Base-by-base conservation (phyloP, 2,888 invertebrate genomes). In the Cosmopolites sordidus region DNA sequence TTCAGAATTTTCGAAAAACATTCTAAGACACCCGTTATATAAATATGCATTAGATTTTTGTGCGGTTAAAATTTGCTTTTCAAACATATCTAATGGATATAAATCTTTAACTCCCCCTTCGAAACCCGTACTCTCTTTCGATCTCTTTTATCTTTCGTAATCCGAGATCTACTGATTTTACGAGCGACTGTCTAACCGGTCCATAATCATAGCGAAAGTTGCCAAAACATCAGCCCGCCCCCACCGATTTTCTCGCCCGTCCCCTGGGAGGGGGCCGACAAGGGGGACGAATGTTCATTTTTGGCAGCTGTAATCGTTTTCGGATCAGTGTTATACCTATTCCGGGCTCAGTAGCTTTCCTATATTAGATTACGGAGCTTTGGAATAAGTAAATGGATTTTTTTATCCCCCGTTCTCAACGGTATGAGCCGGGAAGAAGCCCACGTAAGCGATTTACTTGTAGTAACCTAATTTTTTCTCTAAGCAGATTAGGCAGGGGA, bases 271-370 rank as follows among this genome's bases (percentile, higher is more conserved):
- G 33, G 33, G 33, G 22, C 22, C 22, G 22, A 22, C 22, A 8
- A 22, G 33, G 33, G 33, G 33, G 8, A 33, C n/a, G 33, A 73
- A 73, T 73, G 74, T 71, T 74, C 74, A 74, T 73, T 74, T 74
- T 69, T 73, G 73, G 74, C 73, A 73, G 73, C 73, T 72, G 73
- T 74, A 74, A 74, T 73, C 74, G 74, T 72, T 74, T 74, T 70
- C 69, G 72, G 74, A 74, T 74, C 73, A 73, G 69, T 69, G 71
- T 73, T 73, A 73, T 73, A 71, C 71, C 71, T 68, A 73, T 73
- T 73, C 73, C 71, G 70, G 65, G 71, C 68, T 69, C 67, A 67
- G 66, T 69, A 68, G 69, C 72, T 71, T 69, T 65, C 58, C 65
- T 70, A 68, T 69, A 73, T 73, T 73, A 70, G 71, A 73, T 73